Evolutionary conservation across 2,888 invertebrate genomes (phyloP).

Genomic region (Drosophila nr. medialis): DNA sequence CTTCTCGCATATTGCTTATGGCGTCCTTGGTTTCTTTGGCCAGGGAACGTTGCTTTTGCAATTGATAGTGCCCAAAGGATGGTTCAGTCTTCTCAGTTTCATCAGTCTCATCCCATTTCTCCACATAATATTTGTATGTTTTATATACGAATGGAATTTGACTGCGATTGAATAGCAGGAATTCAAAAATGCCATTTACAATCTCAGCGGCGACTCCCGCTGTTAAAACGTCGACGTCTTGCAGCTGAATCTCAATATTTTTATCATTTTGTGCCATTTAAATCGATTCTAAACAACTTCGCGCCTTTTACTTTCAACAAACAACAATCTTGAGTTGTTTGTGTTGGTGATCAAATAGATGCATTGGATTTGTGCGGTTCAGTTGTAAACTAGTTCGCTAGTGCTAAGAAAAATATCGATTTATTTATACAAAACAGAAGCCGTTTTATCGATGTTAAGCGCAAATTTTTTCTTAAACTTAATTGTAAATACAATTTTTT

Average conservation of each 20-base stretch:
- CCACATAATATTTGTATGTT: constrained; percentile 82
- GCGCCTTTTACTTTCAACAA: constrained; percentile 50
- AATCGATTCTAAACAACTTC: constrained; percentile 23
- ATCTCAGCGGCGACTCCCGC: constrained; percentile 71
- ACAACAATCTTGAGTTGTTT: constrained; percentile 33
- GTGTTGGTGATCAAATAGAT: not conserved
- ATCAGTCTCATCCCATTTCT: constrained; percentile 71
- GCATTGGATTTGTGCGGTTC: not conserved
- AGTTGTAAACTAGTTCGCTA: not conserved
- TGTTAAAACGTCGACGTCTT: constrained; percentile 80
- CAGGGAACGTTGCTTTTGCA: constrained; percentile 73
- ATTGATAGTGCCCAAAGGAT: constrained; percentile 63
- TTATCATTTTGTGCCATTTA: constrained; percentile 58
- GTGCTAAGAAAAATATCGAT: constrained; percentile 13
- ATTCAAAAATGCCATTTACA: constrained; percentile 80
- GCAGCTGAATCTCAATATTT: constrained; percentile 72
- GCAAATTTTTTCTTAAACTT: not conserved
- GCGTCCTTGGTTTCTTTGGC: constrained; percentile 78
- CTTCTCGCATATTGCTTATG: constrained; percentile 80
- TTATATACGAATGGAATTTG: constrained; percentile 84
- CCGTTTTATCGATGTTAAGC: not conserved
- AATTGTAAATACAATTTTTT: not conserved
- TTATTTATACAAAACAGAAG: not conserved
- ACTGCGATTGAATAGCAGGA: constrained; percentile 82
- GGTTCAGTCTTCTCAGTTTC: constrained; percentile 18